Evolutionary conservation across 1,140 invertebrate genomes (phyloP).

Genomic region (Drosophila nebulosa): DNA sequence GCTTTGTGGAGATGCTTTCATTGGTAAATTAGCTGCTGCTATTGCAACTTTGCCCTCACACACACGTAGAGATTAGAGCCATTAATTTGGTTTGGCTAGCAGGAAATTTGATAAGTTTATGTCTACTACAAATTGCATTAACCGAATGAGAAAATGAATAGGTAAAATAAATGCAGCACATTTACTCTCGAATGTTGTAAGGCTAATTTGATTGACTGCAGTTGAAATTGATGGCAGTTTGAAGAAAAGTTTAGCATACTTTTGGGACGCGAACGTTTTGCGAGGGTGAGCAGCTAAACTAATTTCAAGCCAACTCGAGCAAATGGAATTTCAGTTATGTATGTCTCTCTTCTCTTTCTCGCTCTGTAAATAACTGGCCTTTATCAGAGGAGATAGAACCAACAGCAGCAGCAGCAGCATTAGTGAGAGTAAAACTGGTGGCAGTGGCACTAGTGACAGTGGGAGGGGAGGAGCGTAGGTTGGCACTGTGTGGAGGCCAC

Average conservation of each 20-base stretch:
- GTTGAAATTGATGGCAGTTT: background rate
- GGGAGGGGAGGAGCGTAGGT: background rate
- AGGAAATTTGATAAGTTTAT: background rate
- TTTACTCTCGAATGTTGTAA: too few species aligned
- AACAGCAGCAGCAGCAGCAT: constrained; percentile 15
- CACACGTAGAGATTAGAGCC: background rate
- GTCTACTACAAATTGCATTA: background rate
- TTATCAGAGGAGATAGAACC: constrained; percentile 13
- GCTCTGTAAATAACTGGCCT: constrained; percentile 33
- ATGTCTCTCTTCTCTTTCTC: background rate
- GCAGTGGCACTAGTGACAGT: background rate
- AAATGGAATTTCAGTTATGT: constrained; percentile 9
- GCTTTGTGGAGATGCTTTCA: background rate
- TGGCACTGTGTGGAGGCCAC: background rate
- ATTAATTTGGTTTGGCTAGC: constrained; percentile 1
- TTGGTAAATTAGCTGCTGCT: background rate
- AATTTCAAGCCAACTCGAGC: background rate
- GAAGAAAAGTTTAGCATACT: background rate
- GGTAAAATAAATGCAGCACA: background rate
- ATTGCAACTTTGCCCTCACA: background rate
- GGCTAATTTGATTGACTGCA: background rate
- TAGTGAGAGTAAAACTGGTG: too few species aligned
- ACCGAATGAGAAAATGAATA: background rate
- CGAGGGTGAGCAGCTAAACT: constrained; percentile 3
- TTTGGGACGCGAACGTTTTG: background rate